Evolutionary conservation across 1,140 invertebrate species (phyloP), one percentile per base, ranked within the genome.

Genomic region (Drosophila sulfurigaster): DNA sequence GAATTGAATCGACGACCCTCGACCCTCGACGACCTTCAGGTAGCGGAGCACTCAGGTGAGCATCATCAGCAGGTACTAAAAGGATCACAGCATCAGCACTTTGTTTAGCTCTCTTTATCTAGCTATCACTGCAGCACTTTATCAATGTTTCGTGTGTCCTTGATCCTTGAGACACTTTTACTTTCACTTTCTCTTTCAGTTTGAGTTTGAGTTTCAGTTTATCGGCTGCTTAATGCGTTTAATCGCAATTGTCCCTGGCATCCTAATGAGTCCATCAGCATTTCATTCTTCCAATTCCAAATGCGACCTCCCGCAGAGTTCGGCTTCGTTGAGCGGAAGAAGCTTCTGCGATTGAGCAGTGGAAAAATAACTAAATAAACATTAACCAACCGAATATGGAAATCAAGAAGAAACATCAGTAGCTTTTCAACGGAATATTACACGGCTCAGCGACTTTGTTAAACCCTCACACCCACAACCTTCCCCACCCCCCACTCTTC

Each of bases 341-440:
- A 62, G 57, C 72, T 35, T 49, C 48, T 58, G 7, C 35, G 20
- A 25, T 25, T 25, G 20, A 4, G 20, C 3, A 25, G 20, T 51
- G 43, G 56, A 38, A 15, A n/a, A 20, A 41, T 54, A 8, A 7
- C 16, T 11, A 51, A 51, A 45, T 13, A 64, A 64, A 59, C 72
- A 69, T 63, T 56, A 32, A 56, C 38, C 43, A 32, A 56, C 45
- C 43, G 66, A 45, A 60, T 72, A 76, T 72, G 69, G 54, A 64
- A 75, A 71, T 75, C 25, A 59, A 45, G n/a, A 45, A 59, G 30
- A 10, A 59, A 32, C 15, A 54, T 45, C 41, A 10, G 52, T 45
- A 38, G 52, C 52, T 75, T 75, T 71, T 75, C 68, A 71, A 65
- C 59, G 52, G 63, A 71, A 70, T 60, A 75, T 75, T 71, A 75